These are phyloP conservation scores for Drusus annulatus DNA, from an alignment of 1,140 invertebrate species.

Conservation along the genomic window DNA sequence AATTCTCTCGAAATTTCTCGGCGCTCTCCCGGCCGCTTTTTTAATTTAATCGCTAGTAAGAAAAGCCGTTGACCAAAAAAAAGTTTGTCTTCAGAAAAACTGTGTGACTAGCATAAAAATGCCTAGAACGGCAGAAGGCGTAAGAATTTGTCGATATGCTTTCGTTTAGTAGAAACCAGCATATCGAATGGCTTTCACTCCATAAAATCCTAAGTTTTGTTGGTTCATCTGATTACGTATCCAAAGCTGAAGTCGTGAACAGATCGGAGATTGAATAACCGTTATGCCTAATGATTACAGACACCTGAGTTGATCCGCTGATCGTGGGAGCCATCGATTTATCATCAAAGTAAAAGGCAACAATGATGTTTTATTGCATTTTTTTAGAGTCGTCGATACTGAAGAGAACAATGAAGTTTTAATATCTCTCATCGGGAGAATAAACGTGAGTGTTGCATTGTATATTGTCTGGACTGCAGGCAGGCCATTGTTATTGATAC, in stretches of 20 bases:
- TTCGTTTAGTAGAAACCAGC: background rate
- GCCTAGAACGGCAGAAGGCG: too few species aligned
- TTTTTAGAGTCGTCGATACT: conserved; percentile 18
- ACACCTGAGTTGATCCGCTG: background rate
- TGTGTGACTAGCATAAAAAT: too few species aligned
- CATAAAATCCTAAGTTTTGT: background rate
- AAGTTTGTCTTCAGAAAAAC: too few species aligned
- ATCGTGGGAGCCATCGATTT: conserved; percentile 32
- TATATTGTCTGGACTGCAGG: conserved; percentile 20
- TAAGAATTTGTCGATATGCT: too few species aligned
- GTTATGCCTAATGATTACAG: conserved; percentile 6
- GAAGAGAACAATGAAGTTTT: conserved; percentile 32
- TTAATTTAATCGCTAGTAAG: too few species aligned
- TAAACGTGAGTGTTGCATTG: conserved; percentile 27
- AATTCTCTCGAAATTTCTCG: too few species aligned
- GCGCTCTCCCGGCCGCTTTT: too few species aligned
- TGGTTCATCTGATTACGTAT: background rate
- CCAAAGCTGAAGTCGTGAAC: background rate
- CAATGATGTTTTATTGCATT: conserved; percentile 39
- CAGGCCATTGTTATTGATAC: conserved; percentile 30
- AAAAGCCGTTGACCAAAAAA: too few species aligned
- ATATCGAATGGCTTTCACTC: background rate
- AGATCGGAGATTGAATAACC: background rate
- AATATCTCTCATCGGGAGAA: background rate
- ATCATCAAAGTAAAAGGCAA: conserved; percentile 39